These are phyloP conservation scores for Drosophila rhopaloa DNA, from an alignment of 1,140 invertebrate species.

Conservation along the genomic window DNA sequence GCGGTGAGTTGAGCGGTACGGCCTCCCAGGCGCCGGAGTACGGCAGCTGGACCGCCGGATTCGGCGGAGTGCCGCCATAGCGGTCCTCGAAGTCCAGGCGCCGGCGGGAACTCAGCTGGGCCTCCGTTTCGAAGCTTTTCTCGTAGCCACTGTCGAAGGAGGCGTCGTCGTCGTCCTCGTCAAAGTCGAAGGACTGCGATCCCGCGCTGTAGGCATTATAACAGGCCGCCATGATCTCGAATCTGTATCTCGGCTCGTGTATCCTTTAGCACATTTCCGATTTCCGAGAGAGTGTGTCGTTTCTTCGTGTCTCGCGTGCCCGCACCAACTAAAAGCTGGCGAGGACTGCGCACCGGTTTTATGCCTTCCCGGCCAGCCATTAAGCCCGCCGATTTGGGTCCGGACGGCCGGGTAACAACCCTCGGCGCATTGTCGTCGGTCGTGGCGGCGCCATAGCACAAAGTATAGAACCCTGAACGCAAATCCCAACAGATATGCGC, in stretches of 20 bases:
- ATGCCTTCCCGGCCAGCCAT: conserved; percentile 66
- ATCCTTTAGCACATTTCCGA: conserved; percentile 35
- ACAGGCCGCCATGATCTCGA: conserved; percentile 76
- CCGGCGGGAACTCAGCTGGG: conserved; percentile 58
- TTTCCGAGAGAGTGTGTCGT: conserved; percentile 21
- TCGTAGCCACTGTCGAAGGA: conserved; percentile 90
- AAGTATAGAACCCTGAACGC: conserved; percentile 16
- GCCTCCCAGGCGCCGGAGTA: conserved; percentile 56
- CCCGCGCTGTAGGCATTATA: conserved; percentile 74
- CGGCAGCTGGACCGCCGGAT: conserved; percentile 8
- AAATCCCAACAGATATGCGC: conserved; percentile 83
- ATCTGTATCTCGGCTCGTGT: conserved; percentile 6
- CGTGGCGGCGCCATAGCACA: conserved; percentile 81
- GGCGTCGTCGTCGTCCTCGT: conserved; percentile 87
- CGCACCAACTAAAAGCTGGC: conserved; percentile 81
- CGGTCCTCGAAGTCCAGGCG: conserved; percentile 66
- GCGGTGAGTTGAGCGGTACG: conserved; percentile 52
- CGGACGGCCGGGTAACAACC: conserved; percentile 67
- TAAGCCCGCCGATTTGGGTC: conserved; percentile 76
- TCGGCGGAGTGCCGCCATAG: conserved; percentile 33
- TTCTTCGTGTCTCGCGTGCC: conserved; percentile 69
- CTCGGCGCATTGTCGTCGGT: conserved; percentile 82
- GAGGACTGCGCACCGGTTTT: conserved; percentile 76
- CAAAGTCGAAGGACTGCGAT: conserved; percentile 86
- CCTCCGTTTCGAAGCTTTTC: conserved; percentile 86